A percentile compares a stretch with the other conserved stretches of the same genome.
phyloP scores from a whole-genome alignment of 2,888 invertebrate species.

The Neuroscelio doddi region DNA sequence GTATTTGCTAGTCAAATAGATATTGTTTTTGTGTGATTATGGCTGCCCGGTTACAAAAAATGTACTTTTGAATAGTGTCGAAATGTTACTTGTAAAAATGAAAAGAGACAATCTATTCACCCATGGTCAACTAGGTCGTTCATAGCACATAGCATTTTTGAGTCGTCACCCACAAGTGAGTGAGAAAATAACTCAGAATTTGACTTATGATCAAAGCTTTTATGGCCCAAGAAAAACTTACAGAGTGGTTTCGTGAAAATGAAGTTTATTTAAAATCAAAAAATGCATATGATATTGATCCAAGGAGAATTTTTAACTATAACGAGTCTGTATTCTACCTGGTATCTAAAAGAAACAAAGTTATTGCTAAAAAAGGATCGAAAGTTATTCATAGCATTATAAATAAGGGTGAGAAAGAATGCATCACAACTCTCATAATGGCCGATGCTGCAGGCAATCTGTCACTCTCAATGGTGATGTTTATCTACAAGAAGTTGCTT shows the following conservation, averaged over 20 bases:
- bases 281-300: conserved; percentile 30
- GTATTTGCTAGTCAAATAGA: too few species aligned
- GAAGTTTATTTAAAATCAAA: neutral
- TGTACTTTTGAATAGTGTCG: too few species aligned
- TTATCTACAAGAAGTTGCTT: conserved; percentile 14
- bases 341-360: conserved; percentile 54
- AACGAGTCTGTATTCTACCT: conserved; percentile 45
- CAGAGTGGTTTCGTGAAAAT: conserved; percentile 2
- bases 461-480: too few species aligned
- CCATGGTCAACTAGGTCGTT: neutral
- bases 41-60: too few species aligned
- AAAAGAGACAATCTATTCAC: too few species aligned
- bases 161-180: neutral
- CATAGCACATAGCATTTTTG: conserved; percentile 1
- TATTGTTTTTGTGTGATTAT: too few species aligned
- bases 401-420: conserved; percentile 17
- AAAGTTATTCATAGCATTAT: conserved; percentile 25
- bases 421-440: neutral
- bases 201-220: neutral
- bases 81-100: too few species aligned
- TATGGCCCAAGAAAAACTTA: neutral
- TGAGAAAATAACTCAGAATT: conserved; percentile 1
- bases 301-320: conserved; percentile 56
- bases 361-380: conserved; percentile 58
- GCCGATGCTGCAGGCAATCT: too few species aligned